Conservation (phyloP, 1,140 invertebrate species). For the Aphelenchoides fujianensis region DNA sequence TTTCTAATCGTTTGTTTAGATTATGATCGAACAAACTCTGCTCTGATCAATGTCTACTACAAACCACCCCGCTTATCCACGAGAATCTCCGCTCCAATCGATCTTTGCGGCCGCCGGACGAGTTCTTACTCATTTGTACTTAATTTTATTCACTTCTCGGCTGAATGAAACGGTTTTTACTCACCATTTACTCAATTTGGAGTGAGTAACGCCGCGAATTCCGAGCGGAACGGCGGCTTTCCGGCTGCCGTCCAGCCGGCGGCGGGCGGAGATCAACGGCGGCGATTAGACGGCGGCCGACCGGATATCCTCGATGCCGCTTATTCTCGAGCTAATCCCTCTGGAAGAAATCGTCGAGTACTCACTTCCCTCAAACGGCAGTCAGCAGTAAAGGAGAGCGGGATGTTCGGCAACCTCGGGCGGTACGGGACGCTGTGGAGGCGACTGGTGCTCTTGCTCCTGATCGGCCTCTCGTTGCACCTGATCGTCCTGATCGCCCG, state of each 20-base stretch:
- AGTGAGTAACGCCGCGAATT: neutral
- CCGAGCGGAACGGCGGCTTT: neutral
- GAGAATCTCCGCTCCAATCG: neutral
- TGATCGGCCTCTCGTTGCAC: neutral
- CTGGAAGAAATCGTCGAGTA: neutral
- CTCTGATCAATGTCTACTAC: slow-evolving; percentile 69
- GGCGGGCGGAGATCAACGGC: neutral
- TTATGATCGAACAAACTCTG: slow-evolving; percentile 93
- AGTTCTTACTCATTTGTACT: no score
- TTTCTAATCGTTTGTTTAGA: no score
- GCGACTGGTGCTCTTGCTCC: neutral
- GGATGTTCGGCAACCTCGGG: neutral
- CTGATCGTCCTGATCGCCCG: neutral
- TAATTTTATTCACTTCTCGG: no score
- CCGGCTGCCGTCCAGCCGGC: neutral
- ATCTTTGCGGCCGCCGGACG: no score
- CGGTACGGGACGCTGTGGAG: neutral
- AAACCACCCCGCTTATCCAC: neutral
- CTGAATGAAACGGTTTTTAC: no score
- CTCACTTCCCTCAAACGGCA: neutral
- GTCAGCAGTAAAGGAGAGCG: no score
- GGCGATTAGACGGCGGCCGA: neutral
- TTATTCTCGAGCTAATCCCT: neutral
- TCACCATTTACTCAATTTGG: slow-evolving; percentile 1
- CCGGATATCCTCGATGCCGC: neutral